These are phyloP conservation scores for Apogon talboti DNA, from an alignment of 2,797 vertebrate species.

Conservation along the genomic window DNA sequence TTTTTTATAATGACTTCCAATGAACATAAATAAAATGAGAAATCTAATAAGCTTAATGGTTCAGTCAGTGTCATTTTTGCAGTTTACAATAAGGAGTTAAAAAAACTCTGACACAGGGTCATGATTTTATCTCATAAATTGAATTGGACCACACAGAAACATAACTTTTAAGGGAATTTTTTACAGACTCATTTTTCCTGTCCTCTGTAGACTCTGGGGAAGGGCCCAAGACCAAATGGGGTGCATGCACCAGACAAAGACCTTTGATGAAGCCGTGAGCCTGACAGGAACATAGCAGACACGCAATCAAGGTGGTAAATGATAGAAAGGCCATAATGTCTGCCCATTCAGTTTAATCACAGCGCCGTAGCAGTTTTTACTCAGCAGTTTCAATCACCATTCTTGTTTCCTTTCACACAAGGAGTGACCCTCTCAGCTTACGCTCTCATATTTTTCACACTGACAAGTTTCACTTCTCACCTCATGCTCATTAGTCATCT, in stretches of 20 bases:
- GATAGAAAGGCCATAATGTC: conserved; percentile 65
- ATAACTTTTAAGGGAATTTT: conserved; percentile 7
- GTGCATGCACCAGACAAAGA: conserved; percentile 63
- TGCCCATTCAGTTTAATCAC: conserved; percentile 76
- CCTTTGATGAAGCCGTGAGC: conserved; percentile 69
- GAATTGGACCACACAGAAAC: too few relatives aligned
- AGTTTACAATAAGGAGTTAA: too few relatives aligned
- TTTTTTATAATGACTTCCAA: too few relatives aligned
- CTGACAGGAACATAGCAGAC: conserved; percentile 72
- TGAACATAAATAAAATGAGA: too few relatives aligned
- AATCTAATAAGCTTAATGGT: too few relatives aligned
- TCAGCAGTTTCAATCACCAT: conserved; percentile 68
- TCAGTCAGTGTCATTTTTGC: too few relatives aligned
- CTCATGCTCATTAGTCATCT: conserved; percentile 75
- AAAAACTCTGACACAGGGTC: too few relatives aligned
- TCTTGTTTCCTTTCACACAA: conserved; percentile 57
- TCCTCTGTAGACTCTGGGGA: conserved; percentile 51
- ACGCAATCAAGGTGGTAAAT: conserved; percentile 80
- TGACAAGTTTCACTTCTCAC: conserved; percentile 78
- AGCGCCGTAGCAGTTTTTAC: conserved; percentile 64
- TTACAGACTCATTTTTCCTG: conserved; percentile 13
- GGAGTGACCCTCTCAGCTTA: conserved; percentile 65
- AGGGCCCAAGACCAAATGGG: conserved; percentile 35
- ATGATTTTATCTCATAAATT: too few relatives aligned
- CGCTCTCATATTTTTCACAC: conserved; percentile 57